These are phyloP conservation scores for Mormyrus lacerda DNA, from an alignment of 2,113 vertebrate species.

Conservation along the genomic window DNA sequence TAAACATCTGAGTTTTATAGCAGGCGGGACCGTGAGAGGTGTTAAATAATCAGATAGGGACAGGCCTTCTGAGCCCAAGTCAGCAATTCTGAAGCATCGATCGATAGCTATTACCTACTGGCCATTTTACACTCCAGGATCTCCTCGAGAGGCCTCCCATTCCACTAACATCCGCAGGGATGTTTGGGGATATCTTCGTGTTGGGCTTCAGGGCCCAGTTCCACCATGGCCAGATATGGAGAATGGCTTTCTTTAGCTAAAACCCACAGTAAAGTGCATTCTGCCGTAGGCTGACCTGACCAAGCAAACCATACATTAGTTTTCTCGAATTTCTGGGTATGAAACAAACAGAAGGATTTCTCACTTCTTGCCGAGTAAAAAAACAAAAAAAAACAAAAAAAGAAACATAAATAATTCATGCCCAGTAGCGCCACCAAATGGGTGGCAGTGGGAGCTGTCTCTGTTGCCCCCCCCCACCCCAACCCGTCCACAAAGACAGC, in stretches of 20 bases:
- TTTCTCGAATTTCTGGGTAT: neutral
- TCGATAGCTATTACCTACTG: slow-evolving; percentile 56
- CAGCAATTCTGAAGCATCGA: slow-evolving; percentile 52
- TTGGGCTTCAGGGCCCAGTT: neutral
- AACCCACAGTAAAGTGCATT: neutral
- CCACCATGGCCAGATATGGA: neutral
- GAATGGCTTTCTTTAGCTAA: neutral
- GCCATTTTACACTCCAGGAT: slow-evolving; percentile 53
- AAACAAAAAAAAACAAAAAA: neutral
- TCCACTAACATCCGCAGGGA: neutral
- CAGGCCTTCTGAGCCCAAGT: slow-evolving; percentile 49
- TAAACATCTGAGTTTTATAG: slow-evolving; percentile 39
- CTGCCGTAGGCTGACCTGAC: neutral
- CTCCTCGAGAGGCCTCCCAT: slow-evolving; percentile 19
- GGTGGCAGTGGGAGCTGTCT: neutral
- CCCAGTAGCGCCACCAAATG: neutral
- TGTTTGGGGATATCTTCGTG: neutral
- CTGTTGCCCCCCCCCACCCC: neutral
- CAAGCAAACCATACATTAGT: neutral
- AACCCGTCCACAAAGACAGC: neutral
- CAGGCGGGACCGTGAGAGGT: slow-evolving; percentile 46
- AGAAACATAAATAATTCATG: neutral
- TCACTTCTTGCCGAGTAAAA: neutral
- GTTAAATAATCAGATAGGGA: slow-evolving; percentile 49
- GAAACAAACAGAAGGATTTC: neutral